Evolutionary conservation across 1,140 invertebrate species (phyloP).

Genomic region (Yoshiicerus persimilis): DNA sequence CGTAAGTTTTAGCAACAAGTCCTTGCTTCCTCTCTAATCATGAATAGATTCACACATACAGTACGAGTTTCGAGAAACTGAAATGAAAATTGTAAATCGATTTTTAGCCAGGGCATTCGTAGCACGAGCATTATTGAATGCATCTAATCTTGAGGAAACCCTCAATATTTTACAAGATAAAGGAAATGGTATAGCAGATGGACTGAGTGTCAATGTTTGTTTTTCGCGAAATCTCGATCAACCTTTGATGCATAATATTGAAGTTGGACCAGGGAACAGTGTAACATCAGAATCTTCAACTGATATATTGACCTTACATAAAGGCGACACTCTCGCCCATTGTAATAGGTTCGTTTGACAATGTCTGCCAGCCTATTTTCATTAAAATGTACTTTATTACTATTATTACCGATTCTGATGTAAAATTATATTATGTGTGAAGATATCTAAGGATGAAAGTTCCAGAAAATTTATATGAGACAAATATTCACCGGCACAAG

Average conservation of each 20-base stretch:
- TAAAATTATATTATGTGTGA: not conserved
- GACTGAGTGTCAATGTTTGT: conserved; percentile 79
- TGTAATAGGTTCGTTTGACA: conserved; percentile 85
- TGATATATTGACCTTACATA: conserved; percentile 66
- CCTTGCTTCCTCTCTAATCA: too few relatives aligned
- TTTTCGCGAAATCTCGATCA: conserved; percentile 65
- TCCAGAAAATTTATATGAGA: conserved; percentile 58
- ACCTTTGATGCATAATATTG: conserved; percentile 73
- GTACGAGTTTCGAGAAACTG: not conserved
- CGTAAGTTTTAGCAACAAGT: conserved; percentile 58
- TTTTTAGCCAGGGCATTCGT: conserved; percentile 73
- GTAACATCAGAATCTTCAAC: conserved; percentile 62
- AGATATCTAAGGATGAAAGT: conserved; percentile 12
- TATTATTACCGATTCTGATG: not conserved
- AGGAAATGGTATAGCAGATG: conserved; percentile 75
- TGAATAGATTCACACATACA: too few relatives aligned
- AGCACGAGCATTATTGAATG: conserved; percentile 70
- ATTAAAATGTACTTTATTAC: too few relatives aligned
- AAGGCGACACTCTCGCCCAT: conserved; percentile 69
- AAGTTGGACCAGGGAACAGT: conserved; percentile 66
- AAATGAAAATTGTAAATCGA: not conserved
- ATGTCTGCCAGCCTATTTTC: too few relatives aligned
- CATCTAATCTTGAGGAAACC: conserved; percentile 67
- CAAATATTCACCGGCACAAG: conserved; percentile 46
- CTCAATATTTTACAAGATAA: conserved; percentile 69